phyloP scores from a whole-genome alignment of 2,888 invertebrate species.

The Seira ritae region DNA sequence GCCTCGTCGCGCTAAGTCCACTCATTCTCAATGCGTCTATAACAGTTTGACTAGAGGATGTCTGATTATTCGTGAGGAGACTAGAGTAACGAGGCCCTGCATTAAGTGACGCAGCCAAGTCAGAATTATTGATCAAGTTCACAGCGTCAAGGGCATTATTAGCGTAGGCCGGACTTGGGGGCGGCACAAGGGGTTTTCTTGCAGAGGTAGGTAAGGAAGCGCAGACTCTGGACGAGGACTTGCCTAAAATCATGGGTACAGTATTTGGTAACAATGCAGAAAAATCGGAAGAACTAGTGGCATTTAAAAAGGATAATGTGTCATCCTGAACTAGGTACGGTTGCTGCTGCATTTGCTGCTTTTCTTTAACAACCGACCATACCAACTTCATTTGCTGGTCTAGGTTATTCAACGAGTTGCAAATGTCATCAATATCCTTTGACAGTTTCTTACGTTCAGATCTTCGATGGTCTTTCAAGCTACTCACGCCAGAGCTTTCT shows the following conservation, averaged over 20 bases:
- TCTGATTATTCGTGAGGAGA: constrained; percentile 25
- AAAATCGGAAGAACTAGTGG: constrained; percentile 32
- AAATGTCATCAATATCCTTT: constrained; percentile 70
- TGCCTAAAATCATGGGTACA: constrained; percentile 57
- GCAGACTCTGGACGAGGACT: constrained; percentile 27
- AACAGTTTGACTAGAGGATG: constrained; percentile 48
- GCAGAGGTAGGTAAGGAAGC: constrained; percentile 36
- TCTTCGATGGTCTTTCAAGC: constrained; percentile 60
- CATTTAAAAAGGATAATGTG: constrained; percentile 41
- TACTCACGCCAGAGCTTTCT: constrained; percentile 72
- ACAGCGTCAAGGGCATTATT: neutral
- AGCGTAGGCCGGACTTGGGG: constrained; percentile 5
- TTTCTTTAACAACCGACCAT: constrained; percentile 68
- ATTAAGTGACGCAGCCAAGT: neutral
- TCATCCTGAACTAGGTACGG: constrained; percentile 29
- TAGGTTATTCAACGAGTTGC: constrained; percentile 65
- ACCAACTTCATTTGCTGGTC: constrained; percentile 71
- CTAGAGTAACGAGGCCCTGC: constrained; percentile 32
- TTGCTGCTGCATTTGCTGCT: constrained; percentile 20
- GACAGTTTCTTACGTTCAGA: constrained; percentile 65
- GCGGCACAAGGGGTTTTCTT: constrained; percentile 41
- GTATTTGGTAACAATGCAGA: constrained; percentile 51
- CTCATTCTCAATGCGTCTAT: constrained; percentile 53
- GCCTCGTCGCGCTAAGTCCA: constrained; percentile 36
- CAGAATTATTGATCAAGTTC: constrained; percentile 2